Base-by-base conservation (phyloP, 2,113 vertebrate genomes). In the Gambusia holbrooki region DNA sequence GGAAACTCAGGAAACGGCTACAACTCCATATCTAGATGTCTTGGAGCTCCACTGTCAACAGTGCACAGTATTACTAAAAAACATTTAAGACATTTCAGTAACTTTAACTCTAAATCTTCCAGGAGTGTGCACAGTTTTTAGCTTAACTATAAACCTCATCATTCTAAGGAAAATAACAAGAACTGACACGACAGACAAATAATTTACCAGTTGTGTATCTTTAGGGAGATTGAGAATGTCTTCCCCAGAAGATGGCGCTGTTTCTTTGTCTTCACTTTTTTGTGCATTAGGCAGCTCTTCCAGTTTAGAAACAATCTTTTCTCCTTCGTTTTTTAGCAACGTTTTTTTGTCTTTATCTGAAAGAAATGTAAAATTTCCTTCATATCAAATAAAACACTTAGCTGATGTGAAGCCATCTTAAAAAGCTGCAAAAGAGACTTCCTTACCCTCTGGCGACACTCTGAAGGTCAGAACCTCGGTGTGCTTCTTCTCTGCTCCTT, bases 191-290 rank as follows among this genome's bases (percentile, higher is more conserved):
- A 58, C 3, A 1, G 27, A 14, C 27, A 71, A 66, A 66, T 61
- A 0, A 62, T 74, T 87, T 89, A 94, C 94, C 93, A 84, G 88
- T 88, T 92, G 66, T n/a, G 63, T 40, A 6, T 80, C 40, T 58
- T 10, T 33, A 64, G 74, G 58, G 29, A 72, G 81, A n/a, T 71
- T 83, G 66, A 89, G 84, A 76, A 73, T 65, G 79, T 90, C 77
- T 75, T 87, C 78, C 68, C 89, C 92, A 86, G 81, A 67, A 85
- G 90, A 84, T 71, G 83, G 88, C 62, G 62, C 71, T 69, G 66
- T n/a, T 25, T 83, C 82, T 69, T 72, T 79, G 60, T 45, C n/a
- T 68, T 90, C 85, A 63, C 5, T 82, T 72, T 62, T 45, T 74
- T 74, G 86, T 73, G 62, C 48, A 60, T 64, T 25, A 51, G 75